Percentiles rank a stretch among this genome's conserved stretches.
These are phyloP conservation scores for Lagenorhynchus albirostris DNA, from an alignment of 2,113 vertebrate genomes.

Conservation along the genomic window DNA sequence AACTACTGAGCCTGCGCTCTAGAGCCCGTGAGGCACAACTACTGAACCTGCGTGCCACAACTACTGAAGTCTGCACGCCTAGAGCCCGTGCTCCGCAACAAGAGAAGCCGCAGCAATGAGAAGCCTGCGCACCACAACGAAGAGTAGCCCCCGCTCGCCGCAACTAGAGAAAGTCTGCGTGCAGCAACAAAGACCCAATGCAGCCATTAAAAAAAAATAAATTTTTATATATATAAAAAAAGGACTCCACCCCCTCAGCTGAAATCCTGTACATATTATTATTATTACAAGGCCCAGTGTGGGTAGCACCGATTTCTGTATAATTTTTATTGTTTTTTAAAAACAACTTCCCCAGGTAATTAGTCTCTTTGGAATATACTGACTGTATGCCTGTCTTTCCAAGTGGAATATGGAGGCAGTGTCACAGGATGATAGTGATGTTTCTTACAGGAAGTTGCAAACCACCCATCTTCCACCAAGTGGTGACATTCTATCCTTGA, in stretches of 20 bases:
- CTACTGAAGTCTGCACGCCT: no score
- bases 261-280: accelerated
- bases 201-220: no score
- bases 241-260: no score
- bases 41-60: accelerated
- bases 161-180: accelerated
- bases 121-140: accelerated
- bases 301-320: not conserved
- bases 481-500: not conserved
- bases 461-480: accelerated
- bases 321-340: not conserved
- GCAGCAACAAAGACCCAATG: no score
- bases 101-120: no score
- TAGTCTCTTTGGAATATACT: not conserved
- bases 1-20: no score
- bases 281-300: accelerated
- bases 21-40: no score
- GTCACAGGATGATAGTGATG: accelerated
- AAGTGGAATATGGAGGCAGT: accelerated
- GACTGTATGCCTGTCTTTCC: not conserved
- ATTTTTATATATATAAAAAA: no score
- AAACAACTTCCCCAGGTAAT: not conserved
- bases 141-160: no score
- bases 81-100: no score
- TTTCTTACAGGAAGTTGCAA: no score